Evolutionary conservation across 2,797 vertebrate genomes (phyloP).

Genomic region (Parotocinclus haroldoi): DNA sequence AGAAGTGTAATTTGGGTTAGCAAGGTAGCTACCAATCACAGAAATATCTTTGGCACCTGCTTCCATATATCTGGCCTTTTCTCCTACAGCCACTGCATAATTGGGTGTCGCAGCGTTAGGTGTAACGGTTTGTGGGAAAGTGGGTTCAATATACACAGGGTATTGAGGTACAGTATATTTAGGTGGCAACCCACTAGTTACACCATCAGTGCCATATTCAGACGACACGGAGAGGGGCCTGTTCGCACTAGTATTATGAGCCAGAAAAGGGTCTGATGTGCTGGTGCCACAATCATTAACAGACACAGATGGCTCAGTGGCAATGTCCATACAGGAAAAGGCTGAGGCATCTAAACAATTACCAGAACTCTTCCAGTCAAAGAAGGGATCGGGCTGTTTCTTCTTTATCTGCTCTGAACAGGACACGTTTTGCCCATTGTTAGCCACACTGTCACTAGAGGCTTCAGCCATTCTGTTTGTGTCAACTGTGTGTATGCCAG

Average conservation of each 20-base stretch:
- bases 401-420: not conserved
- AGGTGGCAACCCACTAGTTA: not conserved
- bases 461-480: not conserved
- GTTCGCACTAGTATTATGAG: conserved; percentile 1
- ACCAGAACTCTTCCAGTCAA: conserved; percentile 4
- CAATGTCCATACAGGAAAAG: not conserved
- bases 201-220: no score
- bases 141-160: not conserved
- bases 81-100: not conserved
- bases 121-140: not conserved
- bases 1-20: not conserved
- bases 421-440: not conserved
- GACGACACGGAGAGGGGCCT: not conserved
- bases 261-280: not conserved
- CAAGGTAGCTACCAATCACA: not conserved
- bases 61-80: not conserved
- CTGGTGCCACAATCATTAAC: not conserved
- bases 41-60: not conserved
- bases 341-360: not conserved
- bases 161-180: not conserved
- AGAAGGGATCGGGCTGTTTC: not conserved
- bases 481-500: not conserved
- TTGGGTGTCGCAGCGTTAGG: not conserved
- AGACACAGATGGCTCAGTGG: not conserved
- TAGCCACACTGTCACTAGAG: not conserved